Evolutionary conservation across 2,888 invertebrate genomes (phyloP).

Genomic region (Leptinotarsa juncta): DNA sequence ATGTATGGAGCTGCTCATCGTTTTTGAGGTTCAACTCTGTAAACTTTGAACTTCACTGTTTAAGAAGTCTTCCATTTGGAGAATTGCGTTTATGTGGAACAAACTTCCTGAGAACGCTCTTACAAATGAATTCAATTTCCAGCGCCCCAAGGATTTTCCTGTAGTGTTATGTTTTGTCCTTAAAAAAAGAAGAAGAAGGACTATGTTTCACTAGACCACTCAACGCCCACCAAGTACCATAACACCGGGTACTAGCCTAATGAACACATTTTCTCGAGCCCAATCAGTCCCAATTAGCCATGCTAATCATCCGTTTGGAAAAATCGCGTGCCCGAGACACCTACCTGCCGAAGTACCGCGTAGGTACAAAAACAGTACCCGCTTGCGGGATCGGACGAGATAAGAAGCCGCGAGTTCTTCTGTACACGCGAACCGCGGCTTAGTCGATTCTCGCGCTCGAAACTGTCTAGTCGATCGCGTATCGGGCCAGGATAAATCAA

Average conservation of each 20-base stretch:
- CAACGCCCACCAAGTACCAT: too few relatives aligned
- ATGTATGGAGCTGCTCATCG: too few relatives aligned
- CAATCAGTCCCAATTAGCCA: conserved; percentile 14
- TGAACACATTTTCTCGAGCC: conserved; percentile 1
- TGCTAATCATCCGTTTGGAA: neutral
- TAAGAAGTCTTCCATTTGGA: too few relatives aligned
- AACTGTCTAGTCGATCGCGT: neutral
- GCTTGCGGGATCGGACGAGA: conserved; percentile 31
- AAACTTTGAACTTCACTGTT: too few relatives aligned
- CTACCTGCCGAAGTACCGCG: conserved; percentile 23
- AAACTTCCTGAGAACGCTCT: too few relatives aligned
- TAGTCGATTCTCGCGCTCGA: conserved; percentile 34
- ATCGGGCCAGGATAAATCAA: conserved; percentile 4
- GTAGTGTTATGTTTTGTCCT: too few relatives aligned
- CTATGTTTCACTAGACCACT: too few relatives aligned
- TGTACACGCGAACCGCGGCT: conserved; percentile 29
- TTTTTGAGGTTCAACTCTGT: too few relatives aligned
- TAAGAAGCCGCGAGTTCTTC: conserved; percentile 42
- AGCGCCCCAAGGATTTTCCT: too few relatives aligned
- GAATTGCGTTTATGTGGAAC: too few relatives aligned
- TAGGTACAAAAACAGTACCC: conserved; percentile 37
- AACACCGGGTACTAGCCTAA: neutral
- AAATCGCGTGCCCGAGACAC: conserved; percentile 17
- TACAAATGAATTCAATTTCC: too few relatives aligned
- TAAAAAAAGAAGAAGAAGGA: too few relatives aligned